Evolutionary conservation across 2,797 vertebrate species (phyloP), one percentile per base, ranked within the genome.

Genomic region (Orestias chungarensis): DNA sequence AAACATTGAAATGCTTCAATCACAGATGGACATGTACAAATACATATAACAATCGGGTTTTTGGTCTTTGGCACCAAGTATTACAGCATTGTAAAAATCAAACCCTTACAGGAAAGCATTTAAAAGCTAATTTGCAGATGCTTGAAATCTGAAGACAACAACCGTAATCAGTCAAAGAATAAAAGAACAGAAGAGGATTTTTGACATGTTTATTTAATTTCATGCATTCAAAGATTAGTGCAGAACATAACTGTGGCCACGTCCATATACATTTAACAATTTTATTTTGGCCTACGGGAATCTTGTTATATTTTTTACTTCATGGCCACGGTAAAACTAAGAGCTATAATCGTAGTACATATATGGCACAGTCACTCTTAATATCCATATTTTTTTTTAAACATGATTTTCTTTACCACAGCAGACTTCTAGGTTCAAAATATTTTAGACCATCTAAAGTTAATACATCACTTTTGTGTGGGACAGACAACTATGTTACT

Each of bases 81-180:
- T 83, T 86, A 86, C 72, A 87, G 73, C 52, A 12, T 38, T 44
- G 29, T 20, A 62, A 71, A 75, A 78, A 42, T 11, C 78, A 38
- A 81, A 65, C 15, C 27, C 35, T 44, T 64, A 57, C 29, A 42
- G 40, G 33, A 31, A 74, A 46, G 64, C 12, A 3, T 43, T 69
- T 73, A 73, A n/a, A 54, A 52, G 38, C 7, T 70, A 17, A 75
- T 69, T 86, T 88, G 83, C 86, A 89, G 86, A 87, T 82, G 79
- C 7, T 71, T 61, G 35, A 29, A 91, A 84, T 82, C 78, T 47
- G 31, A 14, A 64, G 33, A 44, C 65, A 14, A 66, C 29, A 57
- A 44, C n/a, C 76, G 8, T 23, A 46, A n/a, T 70, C 66, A 67
- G 49, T 70, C 70, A 18, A 64, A 43, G 20, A 35, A 31, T 15